Evolutionary conservation across 2,888 invertebrate species (phyloP).

Genomic region (Fissipunctia ypsillon): DNA sequence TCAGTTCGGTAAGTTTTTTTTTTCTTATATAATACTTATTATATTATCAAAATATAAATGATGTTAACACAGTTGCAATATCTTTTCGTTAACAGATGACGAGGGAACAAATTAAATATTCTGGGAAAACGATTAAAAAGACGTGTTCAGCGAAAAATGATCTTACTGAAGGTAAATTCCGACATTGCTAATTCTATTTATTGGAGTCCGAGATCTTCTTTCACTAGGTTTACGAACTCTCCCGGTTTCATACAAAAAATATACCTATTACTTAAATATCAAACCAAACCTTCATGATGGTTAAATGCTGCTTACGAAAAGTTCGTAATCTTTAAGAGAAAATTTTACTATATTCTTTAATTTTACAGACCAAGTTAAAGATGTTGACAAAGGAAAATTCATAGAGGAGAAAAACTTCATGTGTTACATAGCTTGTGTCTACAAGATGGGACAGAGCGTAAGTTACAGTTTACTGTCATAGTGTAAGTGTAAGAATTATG

Average conservation of each 20-base stretch:
- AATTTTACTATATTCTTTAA: neutral
- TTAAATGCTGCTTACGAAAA: neutral
- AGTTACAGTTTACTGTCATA: constrained; percentile 51
- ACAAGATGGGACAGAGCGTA: constrained; percentile 71
- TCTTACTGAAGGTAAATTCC: constrained; percentile 73
- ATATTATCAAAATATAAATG: neutral
- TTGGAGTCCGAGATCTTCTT: neutral
- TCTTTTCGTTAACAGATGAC: constrained; percentile 72
- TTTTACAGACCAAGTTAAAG: constrained; percentile 73
- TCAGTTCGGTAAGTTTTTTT: constrained; percentile 51
- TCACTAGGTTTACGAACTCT: too few species aligned
- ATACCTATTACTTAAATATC: neutral
- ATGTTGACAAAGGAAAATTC: constrained; percentile 75
- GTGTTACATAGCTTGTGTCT: constrained; percentile 78
- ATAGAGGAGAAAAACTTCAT: constrained; percentile 75
- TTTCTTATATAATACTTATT: neutral
- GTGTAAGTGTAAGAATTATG: too few species aligned
- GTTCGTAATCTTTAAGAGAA: too few species aligned
- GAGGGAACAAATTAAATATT: constrained; percentile 75
- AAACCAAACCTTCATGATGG: neutral
- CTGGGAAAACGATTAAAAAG: constrained; percentile 75
- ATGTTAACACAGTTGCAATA: neutral
- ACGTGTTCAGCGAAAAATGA: constrained; percentile 76
- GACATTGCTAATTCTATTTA: too few species aligned
- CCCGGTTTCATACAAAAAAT: neutral